phyloP scores from a whole-genome alignment of 2,888 invertebrate genomes.

The Melinopterus prodromus region DNA sequence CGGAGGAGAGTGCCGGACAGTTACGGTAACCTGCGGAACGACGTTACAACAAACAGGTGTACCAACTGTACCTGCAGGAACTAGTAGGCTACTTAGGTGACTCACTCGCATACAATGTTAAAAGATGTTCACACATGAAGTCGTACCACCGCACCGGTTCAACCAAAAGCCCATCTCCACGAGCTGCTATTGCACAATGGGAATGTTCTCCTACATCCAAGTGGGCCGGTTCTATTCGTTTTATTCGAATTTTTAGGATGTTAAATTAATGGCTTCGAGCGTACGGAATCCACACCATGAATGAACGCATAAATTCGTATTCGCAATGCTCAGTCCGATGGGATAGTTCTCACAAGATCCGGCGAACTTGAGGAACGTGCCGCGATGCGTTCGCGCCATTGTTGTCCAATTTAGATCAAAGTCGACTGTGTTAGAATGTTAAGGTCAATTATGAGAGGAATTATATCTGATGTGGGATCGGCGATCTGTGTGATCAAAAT shows the following conservation, averaged over 20 bases:
- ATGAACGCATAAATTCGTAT: background rate
- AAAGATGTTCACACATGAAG: background rate
- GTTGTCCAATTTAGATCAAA: background rate
- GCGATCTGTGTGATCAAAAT: background rate
- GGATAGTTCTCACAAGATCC: background rate
- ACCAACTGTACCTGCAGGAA: background rate
- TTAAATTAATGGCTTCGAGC: background rate
- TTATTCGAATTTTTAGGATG: background rate
- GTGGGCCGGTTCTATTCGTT: background rate
- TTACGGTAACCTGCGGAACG: slow-evolving; percentile 4
- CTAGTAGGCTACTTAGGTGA: background rate
- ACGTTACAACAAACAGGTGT: background rate
- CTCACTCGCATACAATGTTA: slow-evolving; percentile 4
- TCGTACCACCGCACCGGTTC: background rate
- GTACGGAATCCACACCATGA: background rate
- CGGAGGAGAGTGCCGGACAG: background rate
- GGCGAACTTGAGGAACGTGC: slow-evolving; percentile 4
- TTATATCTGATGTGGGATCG: background rate
- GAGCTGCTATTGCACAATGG: background rate
- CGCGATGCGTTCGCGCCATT: background rate
- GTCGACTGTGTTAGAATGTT: background rate
- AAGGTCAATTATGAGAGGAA: slow-evolving; percentile 4
- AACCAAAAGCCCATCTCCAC: background rate
- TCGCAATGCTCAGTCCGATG: background rate
- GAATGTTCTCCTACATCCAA: background rate